Evolutionary conservation across 2,113 vertebrate genomes (phyloP).

Genomic region (Nycticorax nycticorax): DNA sequence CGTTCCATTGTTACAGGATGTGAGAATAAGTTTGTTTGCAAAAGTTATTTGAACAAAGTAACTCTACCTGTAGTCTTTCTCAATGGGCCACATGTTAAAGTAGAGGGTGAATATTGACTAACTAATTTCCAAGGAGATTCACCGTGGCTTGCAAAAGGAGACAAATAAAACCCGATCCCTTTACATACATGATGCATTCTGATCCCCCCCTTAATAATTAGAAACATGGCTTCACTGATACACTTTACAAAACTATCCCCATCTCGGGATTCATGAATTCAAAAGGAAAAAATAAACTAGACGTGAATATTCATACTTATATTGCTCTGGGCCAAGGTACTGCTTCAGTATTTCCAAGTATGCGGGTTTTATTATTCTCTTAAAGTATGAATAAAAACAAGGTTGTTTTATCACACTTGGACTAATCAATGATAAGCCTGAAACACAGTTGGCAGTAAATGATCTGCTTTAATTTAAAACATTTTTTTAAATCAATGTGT

Average conservation of each 20-base stretch:
- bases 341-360: conserved; percentile 65
- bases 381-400: conserved; percentile 68
- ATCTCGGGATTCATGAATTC: conserved; percentile 57
- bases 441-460: conserved; percentile 66
- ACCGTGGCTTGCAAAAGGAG: neutral
- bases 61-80: neutral
- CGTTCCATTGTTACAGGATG: neutral
- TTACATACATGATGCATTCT: conserved; percentile 18
- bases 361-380: conserved; percentile 65
- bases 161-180: conserved; percentile 5
- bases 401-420: conserved; percentile 69
- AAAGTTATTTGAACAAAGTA: neutral
- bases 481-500: conserved; percentile 64
- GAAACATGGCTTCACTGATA: conserved; percentile 18
- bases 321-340: conserved; percentile 60
- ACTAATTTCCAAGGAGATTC: conserved; percentile 11
- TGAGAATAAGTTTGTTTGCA: neutral
- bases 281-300: conserved; percentile 37
- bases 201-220: conserved; percentile 10
- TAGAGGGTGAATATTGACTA: neutral
- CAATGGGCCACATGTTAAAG: neutral
- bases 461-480: conserved; percentile 61
- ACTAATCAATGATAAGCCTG: conserved; percentile 57
- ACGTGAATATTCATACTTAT: conserved; percentile 63
- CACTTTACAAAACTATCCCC: conserved; percentile 1